Conservation (phyloP, 2,113 vertebrate genomes). For the Thalassarche chlororhynchos region DNA sequence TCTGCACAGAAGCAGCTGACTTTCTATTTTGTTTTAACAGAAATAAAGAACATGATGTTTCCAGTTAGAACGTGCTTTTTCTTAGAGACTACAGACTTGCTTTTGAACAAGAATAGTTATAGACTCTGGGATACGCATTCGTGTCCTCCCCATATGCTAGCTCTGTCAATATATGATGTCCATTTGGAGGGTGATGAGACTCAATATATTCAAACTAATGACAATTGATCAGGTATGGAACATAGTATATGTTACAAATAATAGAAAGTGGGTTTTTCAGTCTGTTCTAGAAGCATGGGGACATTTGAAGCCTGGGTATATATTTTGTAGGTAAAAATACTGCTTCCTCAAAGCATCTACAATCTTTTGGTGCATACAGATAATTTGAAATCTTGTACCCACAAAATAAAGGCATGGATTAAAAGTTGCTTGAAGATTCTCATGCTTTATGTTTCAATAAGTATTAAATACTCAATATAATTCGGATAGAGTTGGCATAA, state of each 20-base stretch:
- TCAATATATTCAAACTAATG: neutral
- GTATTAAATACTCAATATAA: neutral
- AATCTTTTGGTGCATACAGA: neutral
- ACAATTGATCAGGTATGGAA: neutral
- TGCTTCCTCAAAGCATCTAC: neutral
- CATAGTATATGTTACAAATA: neutral
- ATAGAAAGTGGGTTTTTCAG: neutral
- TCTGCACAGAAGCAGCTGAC: neutral
- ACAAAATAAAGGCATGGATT: neutral
- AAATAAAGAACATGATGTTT: neutral
- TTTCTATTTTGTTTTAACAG: neutral
- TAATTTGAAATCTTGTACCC: neutral
- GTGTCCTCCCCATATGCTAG: neutral
- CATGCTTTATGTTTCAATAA: neutral
- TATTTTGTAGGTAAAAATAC: neutral
- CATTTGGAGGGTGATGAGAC: neutral
- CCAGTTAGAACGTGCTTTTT: neutral
- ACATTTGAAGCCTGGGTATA: neutral
- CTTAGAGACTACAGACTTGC: neutral
- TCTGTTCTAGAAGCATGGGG: neutral
- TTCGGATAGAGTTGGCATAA: neutral
- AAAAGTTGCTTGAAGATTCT: neutral
- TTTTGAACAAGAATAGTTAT: neutral
- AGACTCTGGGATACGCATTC: neutral
- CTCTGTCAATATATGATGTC: neutral